A percentile compares a stretch with the other conserved stretches of the same genome.
Evolutionary conservation across 1,140 invertebrate genomes (phyloP).

Genomic region (Dendroctonus valens): DNA sequence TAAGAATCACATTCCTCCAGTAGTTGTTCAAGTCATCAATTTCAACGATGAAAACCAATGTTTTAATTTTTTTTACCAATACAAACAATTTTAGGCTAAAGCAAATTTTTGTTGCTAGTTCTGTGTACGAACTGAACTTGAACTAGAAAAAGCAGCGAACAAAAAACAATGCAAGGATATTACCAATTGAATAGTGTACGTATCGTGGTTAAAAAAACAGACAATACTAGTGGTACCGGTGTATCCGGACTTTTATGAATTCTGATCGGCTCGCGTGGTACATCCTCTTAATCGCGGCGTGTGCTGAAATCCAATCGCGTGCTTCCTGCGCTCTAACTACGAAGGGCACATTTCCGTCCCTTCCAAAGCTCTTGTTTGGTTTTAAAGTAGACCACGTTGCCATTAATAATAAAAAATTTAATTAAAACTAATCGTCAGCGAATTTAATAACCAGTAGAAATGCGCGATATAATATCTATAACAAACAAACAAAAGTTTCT

Average conservation of each 20-base stretch:
- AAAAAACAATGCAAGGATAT: too few species aligned
- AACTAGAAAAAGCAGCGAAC: too few species aligned
- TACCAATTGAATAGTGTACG: too few species aligned
- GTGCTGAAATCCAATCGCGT: conserved; percentile 22
- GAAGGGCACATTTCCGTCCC: conserved; percentile 15
- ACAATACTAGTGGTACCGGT: conserved; percentile 8
- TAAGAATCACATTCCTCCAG: too few species aligned
- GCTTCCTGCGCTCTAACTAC: conserved; percentile 9
- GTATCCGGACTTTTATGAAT: conserved; percentile 27
- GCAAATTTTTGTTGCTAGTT: too few species aligned
- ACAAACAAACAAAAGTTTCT: too few species aligned
- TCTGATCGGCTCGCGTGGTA: conserved; percentile 18
- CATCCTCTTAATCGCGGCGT: conserved; percentile 25
- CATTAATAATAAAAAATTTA: neutral
- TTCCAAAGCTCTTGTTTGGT: conserved; percentile 9
- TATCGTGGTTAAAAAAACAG: conserved; percentile 1
- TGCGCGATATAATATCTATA: too few species aligned
- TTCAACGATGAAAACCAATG: too few species aligned
- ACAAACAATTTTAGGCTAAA: too few species aligned
- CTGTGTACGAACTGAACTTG: too few species aligned
- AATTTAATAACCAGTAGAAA: neutral
- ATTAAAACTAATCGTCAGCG: neutral
- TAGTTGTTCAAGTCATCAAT: too few species aligned
- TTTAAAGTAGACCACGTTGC: conserved; percentile 7
- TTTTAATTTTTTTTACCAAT: too few species aligned